Conservation (phyloP, 2,113 vertebrate genomes). For the Xiphophorus couchianus region DNA sequence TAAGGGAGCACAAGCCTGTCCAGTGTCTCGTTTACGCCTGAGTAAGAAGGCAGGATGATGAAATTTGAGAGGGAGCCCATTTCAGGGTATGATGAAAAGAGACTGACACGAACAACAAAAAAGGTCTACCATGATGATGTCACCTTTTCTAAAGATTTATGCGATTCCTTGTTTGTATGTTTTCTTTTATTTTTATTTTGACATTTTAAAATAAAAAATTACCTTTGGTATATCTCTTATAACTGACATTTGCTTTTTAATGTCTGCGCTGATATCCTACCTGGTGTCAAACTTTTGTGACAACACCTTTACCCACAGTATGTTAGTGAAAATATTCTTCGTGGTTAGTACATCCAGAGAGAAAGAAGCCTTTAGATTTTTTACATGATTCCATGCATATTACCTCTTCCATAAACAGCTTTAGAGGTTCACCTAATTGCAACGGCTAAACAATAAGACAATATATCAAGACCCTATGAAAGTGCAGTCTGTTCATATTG, state of each 20-base stretch:
- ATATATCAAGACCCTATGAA: background rate
- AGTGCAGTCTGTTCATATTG: background rate
- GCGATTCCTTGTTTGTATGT: background rate
- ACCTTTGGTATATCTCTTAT: too few species aligned
- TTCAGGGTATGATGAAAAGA: constrained; percentile 43
- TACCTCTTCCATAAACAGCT: background rate
- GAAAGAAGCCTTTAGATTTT: too few species aligned
- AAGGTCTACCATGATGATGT: constrained; percentile 47
- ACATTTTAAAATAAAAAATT: background rate
- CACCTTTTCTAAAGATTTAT: constrained; percentile 18
- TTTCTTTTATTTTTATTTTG: background rate
- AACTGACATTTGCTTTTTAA: too few species aligned
- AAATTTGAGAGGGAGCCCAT: constrained; percentile 15
- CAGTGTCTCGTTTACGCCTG: constrained; percentile 6
- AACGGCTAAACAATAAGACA: background rate
- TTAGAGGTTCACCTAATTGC: background rate
- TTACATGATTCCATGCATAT: background rate
- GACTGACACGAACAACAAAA: constrained; percentile 45
- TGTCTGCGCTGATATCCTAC: too few species aligned
- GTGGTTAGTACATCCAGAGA: too few species aligned
- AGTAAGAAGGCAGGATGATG: constrained; percentile 26
- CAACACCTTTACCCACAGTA: too few species aligned
- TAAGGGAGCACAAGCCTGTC: constrained; percentile 32
- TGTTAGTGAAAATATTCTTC: too few species aligned
- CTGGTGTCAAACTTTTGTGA: too few species aligned